These are phyloP conservation scores for Camarhynchus parvulus DNA, from an alignment of 2,113 vertebrate genomes.

Conservation along the genomic window DNA sequence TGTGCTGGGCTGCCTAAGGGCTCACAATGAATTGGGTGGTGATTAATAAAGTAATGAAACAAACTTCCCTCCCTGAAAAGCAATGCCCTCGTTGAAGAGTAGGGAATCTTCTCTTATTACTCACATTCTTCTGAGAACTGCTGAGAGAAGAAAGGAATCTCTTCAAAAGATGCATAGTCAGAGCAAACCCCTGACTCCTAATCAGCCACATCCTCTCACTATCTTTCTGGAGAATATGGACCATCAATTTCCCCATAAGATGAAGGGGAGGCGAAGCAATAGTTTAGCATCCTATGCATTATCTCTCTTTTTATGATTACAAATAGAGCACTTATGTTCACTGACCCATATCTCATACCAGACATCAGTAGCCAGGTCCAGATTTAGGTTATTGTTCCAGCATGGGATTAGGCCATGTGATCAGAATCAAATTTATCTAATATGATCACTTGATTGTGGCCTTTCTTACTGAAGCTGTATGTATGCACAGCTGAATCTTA, in stretches of 20 bases:
- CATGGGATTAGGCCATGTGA: constrained; percentile 1
- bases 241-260: constrained; percentile 44
- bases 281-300: constrained; percentile 43
- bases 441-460: not conserved
- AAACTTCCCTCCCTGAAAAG: not conserved
- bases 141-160: not conserved
- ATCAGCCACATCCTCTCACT: constrained; percentile 43
- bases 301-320: constrained; percentile 55
- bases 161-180: constrained; percentile 27
- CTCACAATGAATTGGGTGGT: not conserved
- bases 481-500: not conserved
- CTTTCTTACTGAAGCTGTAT: not conserved
- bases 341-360: constrained; percentile 61
- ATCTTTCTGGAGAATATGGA: not conserved
- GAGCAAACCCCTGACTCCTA: constrained; percentile 4
- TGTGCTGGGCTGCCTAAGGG: not conserved
- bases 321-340: constrained; percentile 34
- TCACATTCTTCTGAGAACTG: not conserved
- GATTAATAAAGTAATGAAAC: not conserved
- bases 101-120: not conserved
- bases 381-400: constrained; percentile 51
- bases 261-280: constrained; percentile 41
- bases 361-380: not conserved
- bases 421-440: constrained; percentile 52
- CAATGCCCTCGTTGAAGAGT: not conserved